Evolutionary conservation across 2,113 vertebrate species (phyloP), one percentile per base, ranked within the genome.

Genomic region (Syngnathus floridae): DNA sequence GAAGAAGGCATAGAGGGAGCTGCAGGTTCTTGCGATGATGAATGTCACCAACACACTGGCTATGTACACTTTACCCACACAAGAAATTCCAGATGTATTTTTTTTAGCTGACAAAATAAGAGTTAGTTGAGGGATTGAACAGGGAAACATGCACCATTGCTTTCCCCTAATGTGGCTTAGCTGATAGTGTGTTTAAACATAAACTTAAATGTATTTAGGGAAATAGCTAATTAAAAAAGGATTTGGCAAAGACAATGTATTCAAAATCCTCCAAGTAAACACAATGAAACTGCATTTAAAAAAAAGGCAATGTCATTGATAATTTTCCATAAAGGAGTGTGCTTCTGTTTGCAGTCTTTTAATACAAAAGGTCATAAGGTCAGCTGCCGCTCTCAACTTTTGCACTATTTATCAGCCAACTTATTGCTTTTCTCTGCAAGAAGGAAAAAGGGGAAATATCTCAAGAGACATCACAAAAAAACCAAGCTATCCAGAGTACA

Each of bases 401-500:
- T 51, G 16, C 35, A 0, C 51, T 56, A 79, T 84, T 71, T 40
- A 77, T 82, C 80, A 75, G 35, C 58, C 67, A 70, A 78, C 67
- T 36, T 76, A 79, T 78, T 77, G 82, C 80, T 75, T 79, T 69
- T 35, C 14, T 13, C 59, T 66, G 70, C 69, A 58, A 41, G 56
- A 9, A 62, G 41, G 58, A n/a, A n/a, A 37, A 70, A 68, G 49
- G 12, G 21, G 51, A 65, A 66, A 64, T 63, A 70, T 78, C 76
- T 72, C 65, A 66, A 71, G 72, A 75, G 62, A 46, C 68, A 71
- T 76, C 69, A 54, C 63, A 66, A 75, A 80, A 83, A 14, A 19
- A 73, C 49, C 4, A 11, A 74, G 43, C 68, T 41, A 37, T 75
- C 66, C 72, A 72, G 65, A 31, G 55, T 38, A 64, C 51, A 75